These are phyloP conservation scores for Epinephelus cyanopodus DNA, from an alignment of 2,113 vertebrate species.

Conservation along the genomic window DNA sequence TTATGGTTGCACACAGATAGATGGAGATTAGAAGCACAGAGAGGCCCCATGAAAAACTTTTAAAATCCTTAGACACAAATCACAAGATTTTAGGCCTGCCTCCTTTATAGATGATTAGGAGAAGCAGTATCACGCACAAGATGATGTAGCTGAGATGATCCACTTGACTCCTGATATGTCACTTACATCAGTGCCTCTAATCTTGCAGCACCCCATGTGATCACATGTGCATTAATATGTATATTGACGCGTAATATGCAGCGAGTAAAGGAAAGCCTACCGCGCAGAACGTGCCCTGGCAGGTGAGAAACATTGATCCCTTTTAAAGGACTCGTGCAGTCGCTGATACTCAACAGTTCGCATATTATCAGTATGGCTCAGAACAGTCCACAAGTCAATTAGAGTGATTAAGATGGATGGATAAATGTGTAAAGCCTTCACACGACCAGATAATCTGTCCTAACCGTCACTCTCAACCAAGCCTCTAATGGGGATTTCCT, in stretches of 20 bases:
- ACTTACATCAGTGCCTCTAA: conserved; percentile 42
- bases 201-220: conserved; percentile 35
- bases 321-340: conserved; percentile 13
- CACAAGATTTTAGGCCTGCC: background rate
- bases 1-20: conserved; percentile 2
- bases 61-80: background rate
- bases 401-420: conserved; percentile 65
- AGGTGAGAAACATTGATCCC: conserved; percentile 49
- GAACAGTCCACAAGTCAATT: conserved; percentile 60
- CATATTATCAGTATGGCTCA: conserved; percentile 46
- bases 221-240: conserved; percentile 29
- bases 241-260: conserved; percentile 33
- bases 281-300: background rate
- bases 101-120: conserved; percentile 22
- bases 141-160: conserved; percentile 31
- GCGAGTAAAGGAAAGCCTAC: conserved; percentile 4
- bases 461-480: conserved; percentile 48
- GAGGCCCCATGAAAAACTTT: conserved; percentile 12
- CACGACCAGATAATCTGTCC: conserved; percentile 60
- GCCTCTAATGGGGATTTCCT: conserved; percentile 43
- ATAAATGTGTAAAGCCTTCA: conserved; percentile 66
- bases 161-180: conserved; percentile 16
- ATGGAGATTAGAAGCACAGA: background rate
- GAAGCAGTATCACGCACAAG: background rate
- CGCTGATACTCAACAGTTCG: conserved; percentile 14